Evolutionary conservation across 2,888 invertebrate genomes (phyloP).

Genomic region (Bellardia pandia): DNA sequence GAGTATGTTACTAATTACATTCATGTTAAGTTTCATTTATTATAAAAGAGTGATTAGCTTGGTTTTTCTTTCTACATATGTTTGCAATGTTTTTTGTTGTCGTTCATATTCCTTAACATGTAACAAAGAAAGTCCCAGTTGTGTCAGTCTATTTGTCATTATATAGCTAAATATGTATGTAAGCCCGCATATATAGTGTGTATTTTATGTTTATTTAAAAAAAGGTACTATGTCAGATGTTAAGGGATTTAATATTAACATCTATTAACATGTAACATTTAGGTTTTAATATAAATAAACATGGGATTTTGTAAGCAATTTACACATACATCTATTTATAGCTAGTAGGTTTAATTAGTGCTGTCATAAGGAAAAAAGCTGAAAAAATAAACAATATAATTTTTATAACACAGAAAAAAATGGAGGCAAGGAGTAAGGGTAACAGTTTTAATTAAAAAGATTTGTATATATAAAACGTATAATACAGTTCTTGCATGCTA

Average conservation of each 20-base stretch:
- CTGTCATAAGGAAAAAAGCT: conserved; percentile 18
- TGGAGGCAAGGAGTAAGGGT: not conserved
- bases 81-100: not conserved
- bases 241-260: conserved; percentile 71
- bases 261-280: conserved; percentile 64
- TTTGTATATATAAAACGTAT: conserved; percentile 34
- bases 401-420: not conserved
- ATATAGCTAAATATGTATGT: conserved; percentile 16
- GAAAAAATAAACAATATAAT: conserved; percentile 4
- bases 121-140: conserved; percentile 61
- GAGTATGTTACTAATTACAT: conserved; percentile 66
- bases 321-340: not conserved
- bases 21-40: conserved; percentile 67
- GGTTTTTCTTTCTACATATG: conserved; percentile 20
- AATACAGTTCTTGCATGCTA: not conserved
- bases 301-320: conserved; percentile 11
- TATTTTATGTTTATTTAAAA: conserved; percentile 63
- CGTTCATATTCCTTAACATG: not conserved
- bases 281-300: conserved; percentile 53
- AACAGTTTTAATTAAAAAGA: not conserved
- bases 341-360: conserved; percentile 38
- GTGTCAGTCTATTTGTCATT: conserved; percentile 47
- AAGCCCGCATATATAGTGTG: conserved; percentile 25
- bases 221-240: conserved; percentile 68
- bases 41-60: conserved; percentile 69